Conservation (phyloP, 2,888 invertebrate genomes). For the Dasypolia templi region DNA sequence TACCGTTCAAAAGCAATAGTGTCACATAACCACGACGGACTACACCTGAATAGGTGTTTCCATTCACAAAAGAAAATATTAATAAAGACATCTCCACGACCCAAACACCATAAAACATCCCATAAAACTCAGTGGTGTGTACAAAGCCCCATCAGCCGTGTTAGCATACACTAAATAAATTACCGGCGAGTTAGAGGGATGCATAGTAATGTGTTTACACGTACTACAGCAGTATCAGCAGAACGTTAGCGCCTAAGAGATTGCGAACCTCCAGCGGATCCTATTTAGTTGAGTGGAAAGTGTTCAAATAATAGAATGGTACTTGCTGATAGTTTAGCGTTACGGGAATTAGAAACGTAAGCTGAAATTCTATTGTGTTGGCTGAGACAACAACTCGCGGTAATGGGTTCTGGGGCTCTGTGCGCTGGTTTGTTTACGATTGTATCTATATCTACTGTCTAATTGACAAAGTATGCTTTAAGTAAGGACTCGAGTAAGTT, state of each 20-base stretch:
- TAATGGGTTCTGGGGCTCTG: slow-evolving; percentile 43
- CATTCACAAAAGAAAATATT: background rate
- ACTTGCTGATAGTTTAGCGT: slow-evolving; percentile 59
- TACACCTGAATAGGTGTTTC: background rate
- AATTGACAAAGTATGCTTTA: slow-evolving; percentile 7
- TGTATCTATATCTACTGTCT: background rate
- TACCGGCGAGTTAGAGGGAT: slow-evolving; percentile 59
- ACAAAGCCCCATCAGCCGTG: slow-evolving; percentile 33
- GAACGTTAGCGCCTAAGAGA: slow-evolving; percentile 59
- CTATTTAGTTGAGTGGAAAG: slow-evolving; percentile 63
- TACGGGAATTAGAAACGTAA: slow-evolving; percentile 62
- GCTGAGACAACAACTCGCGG: slow-evolving; percentile 47
- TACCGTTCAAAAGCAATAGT: background rate
- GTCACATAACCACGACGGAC: background rate
- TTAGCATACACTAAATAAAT: slow-evolving; percentile 69
- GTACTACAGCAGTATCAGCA: slow-evolving; percentile 53
- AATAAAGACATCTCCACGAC: slow-evolving; percentile 30
- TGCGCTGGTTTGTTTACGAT: slow-evolving; percentile 8
- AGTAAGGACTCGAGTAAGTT: background rate
- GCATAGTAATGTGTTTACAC: slow-evolving; percentile 65
- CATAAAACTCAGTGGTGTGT: slow-evolving; percentile 31
- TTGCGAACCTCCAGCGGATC: slow-evolving; percentile 49
- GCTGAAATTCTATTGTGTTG: slow-evolving; percentile 60
- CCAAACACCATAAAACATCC: slow-evolving; percentile 18
- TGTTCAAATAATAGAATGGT: slow-evolving; percentile 59